Conservation (phyloP, 2,113 vertebrate genomes). For the Protobothrops flavoviridis region DNA sequence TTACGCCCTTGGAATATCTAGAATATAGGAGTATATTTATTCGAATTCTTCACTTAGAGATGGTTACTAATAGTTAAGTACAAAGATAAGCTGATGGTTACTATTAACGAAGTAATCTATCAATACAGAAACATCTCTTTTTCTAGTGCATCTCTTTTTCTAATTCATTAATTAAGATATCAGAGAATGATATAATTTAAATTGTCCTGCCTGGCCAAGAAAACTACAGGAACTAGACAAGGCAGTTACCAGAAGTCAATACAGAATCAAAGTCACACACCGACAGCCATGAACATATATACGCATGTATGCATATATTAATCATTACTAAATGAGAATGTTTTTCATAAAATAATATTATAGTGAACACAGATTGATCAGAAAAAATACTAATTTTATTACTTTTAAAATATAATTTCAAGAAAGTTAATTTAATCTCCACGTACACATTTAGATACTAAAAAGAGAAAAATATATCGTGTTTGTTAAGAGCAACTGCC, state of each 20-base stretch:
- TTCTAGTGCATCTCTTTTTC: neutral
- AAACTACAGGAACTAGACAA: neutral
- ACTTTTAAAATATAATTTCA: neutral
- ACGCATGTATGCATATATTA: neutral
- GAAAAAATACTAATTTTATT: neutral
- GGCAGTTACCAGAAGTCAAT: neutral
- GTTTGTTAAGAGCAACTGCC: neutral
- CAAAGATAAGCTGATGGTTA: neutral
- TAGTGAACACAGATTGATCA: neutral
- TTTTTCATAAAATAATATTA: neutral
- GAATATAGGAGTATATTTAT: neutral
- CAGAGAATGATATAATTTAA: neutral
- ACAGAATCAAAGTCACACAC: neutral
- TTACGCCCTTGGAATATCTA: neutral
- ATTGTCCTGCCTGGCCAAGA: neutral
- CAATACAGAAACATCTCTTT: neutral
- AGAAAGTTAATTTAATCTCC: neutral
- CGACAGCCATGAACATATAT: neutral
- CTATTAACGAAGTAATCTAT: no score
- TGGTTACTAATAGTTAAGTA: neutral
- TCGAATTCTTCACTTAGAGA: neutral
- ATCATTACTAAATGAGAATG: neutral
- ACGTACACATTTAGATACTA: neutral
- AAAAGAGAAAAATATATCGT: neutral
- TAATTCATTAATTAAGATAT: neutral